Evolutionary conservation across 2,797 vertebrate genomes (phyloP).

Genomic region (Triplophysa bombifrons): DNA sequence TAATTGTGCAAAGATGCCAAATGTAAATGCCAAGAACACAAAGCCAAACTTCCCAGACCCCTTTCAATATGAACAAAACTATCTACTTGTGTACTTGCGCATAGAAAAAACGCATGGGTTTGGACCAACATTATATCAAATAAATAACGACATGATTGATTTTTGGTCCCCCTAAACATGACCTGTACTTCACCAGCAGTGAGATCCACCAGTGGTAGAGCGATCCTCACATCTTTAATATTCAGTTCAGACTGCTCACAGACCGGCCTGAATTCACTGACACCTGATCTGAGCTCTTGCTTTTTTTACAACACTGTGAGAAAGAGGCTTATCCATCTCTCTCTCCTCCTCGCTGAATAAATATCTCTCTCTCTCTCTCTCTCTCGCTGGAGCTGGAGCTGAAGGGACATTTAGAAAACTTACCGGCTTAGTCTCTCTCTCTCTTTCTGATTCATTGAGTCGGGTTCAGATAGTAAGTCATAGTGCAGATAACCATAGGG

Average conservation of each 20-base stretch:
- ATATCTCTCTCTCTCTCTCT: slow-evolving; percentile 37
- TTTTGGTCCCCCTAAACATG: neutral
- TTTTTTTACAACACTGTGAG: slow-evolving; percentile 42
- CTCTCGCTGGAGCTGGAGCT: slow-evolving; percentile 28
- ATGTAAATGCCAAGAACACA: too few species aligned
- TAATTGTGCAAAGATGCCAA: too few species aligned
- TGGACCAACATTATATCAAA: neutral
- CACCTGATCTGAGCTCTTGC: slow-evolving; percentile 48
- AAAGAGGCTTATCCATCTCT: slow-evolving; percentile 51
- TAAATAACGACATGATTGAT: neutral
- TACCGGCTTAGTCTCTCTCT: slow-evolving; percentile 51
- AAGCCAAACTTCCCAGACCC: too few species aligned
- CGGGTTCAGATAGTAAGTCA: slow-evolving; percentile 65
- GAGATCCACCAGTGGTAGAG: slow-evolving; percentile 2
- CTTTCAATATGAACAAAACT: too few species aligned
- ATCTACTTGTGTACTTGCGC: too few species aligned
- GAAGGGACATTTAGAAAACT: slow-evolving; percentile 54
- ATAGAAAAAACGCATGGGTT: neutral
- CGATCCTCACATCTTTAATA: slow-evolving; percentile 14
- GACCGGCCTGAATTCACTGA: slow-evolving; percentile 36
- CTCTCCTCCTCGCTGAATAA: slow-evolving; percentile 44
- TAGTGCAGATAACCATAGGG: slow-evolving; percentile 61
- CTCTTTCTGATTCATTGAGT: slow-evolving; percentile 61
- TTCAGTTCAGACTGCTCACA: slow-evolving; percentile 30
- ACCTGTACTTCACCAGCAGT: neutral